Evolutionary conservation across 2,113 vertebrate species (phyloP), one percentile per base, ranked within the genome.

Genomic region (Callipepla squamata): DNA sequence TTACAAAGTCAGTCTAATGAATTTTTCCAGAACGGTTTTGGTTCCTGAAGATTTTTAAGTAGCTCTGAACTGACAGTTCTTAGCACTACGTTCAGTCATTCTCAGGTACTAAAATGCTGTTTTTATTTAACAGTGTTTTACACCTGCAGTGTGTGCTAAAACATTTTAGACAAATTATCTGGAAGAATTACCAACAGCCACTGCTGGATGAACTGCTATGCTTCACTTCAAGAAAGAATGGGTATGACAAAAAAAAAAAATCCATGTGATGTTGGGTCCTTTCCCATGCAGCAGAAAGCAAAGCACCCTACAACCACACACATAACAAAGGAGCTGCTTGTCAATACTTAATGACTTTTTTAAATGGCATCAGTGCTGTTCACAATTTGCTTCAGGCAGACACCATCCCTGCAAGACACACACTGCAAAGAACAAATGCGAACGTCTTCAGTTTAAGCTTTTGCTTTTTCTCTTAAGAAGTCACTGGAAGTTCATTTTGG

Each of bases 391-490:
- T 80, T 23, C 84, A 59, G 53, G 62, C 38, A 55, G 68, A 66
- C 65, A 68, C 45, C 76, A 84, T 26, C 57, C 42, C 57, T 78
- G 62, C 14, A 75, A 44, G 53, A 61, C 6, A n/a, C 17, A 32
- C 38, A 14, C 16, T 40, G 47, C 1, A 1, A 95, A 81, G 13
- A 82, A 28, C 18, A 87, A 87, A 74, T 12, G 58, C 20, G 53
- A 80, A 15, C 0, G 0, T 11, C 28, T 85, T 42, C 67, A 66
- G 40, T 28, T 76, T 6, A 73, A 48, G 28, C 9, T 85, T 59
- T 59, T 57, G n/a, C 22, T 55, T 87, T 89, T 91, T 61, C 67
- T 87, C 73, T 80, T 62, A 53, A 68, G 23, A 76, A 91, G 42
- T 47, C 73, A 81, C 2, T 25, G n/a, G 20, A 68, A 21, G 10